Evolutionary conservation across 2,888 invertebrate species (phyloP).

Genomic region (Philonicus albiceps): DNA sequence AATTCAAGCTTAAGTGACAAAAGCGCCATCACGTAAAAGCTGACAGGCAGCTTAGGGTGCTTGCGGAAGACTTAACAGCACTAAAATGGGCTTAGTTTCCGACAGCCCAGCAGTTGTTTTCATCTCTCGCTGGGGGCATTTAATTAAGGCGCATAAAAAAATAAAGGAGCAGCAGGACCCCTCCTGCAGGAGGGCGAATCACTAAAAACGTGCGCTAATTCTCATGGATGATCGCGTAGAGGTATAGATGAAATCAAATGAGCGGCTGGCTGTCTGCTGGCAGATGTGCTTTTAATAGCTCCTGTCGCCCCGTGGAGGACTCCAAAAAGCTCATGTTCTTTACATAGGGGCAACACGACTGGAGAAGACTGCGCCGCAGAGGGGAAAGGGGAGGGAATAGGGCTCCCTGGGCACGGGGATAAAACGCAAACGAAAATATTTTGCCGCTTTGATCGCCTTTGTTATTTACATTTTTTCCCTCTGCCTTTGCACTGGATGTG

Average conservation of each 20-base stretch:
- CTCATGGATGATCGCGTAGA: background rate
- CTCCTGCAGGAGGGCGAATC: background rate
- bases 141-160: background rate
- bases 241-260: background rate
- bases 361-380: background rate
- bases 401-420: background rate
- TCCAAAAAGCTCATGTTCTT: constrained; percentile 2
- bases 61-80: background rate
- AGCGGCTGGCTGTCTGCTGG: background rate
- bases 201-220: constrained; percentile 8
- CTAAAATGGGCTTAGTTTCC: background rate
- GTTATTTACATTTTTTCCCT: constrained; percentile 21
- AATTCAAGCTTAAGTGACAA: background rate
- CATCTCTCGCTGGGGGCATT: background rate
- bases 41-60: background rate
- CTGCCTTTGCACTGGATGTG: background rate
- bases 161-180: background rate
- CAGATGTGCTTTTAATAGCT: constrained; percentile 29
- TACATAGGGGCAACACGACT: background rate
- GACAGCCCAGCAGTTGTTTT: background rate
- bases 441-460: constrained; percentile 31
- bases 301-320: background rate
- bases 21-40: background rate
- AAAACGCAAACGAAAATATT: constrained; percentile 16
- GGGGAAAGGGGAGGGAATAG: background rate